phyloP scores from a whole-genome alignment of 2,888 invertebrate genomes.

The Microctonus brassicae region DNA sequence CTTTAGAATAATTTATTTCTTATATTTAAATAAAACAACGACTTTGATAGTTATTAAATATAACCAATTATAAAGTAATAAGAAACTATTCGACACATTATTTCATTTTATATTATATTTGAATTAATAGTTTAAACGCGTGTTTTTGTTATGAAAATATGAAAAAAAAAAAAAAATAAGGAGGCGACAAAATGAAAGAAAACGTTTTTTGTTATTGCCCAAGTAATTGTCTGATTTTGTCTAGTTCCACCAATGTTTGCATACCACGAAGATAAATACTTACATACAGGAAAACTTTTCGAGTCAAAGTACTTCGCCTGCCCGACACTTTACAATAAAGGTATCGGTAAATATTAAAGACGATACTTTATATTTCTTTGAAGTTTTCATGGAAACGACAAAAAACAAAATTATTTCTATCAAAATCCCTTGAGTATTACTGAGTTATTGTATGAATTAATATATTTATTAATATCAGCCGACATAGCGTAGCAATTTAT shows the following conservation, averaged over 20 bases:
- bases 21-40: not conserved
- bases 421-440: not conserved
- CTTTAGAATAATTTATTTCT: not conserved
- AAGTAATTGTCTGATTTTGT: slow-evolving; percentile 58
- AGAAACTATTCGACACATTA: not conserved
- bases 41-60: not conserved
- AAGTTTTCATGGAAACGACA: slow-evolving; percentile 15
- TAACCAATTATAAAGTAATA: not conserved
- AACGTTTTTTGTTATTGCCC: slow-evolving; percentile 31
- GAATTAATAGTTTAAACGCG: not conserved
- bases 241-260: slow-evolving; percentile 63
- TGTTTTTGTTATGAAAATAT: too few relatives aligned
- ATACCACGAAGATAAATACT: slow-evolving; percentile 64
- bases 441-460: not conserved
- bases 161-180: not conserved
- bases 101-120: not conserved
- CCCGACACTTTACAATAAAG: slow-evolving; percentile 62
- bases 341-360: slow-evolving; percentile 48
- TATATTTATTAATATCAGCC: slow-evolving; percentile 21
- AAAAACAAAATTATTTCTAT: slow-evolving; percentile 21
- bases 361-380: slow-evolving; percentile 7
- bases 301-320: slow-evolving; percentile 63
- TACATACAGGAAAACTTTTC: slow-evolving; percentile 63
- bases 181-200: not conserved
- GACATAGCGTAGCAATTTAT: too few relatives aligned